Evolutionary conservation across 2,113 vertebrate genomes (phyloP).

Genomic region (Microcebus ravelobensis): DNA sequence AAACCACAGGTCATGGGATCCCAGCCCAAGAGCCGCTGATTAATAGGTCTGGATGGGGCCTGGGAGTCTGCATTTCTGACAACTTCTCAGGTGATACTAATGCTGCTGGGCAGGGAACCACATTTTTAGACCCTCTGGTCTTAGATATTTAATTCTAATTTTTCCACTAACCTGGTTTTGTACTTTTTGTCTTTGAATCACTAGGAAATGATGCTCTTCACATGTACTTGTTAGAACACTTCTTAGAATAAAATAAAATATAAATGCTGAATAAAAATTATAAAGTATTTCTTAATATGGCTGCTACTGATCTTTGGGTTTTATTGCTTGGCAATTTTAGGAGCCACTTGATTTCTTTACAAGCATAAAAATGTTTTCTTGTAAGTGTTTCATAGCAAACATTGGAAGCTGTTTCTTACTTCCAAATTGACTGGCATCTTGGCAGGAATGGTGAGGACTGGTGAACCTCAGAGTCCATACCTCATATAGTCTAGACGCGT

Average conservation of each 20-base stretch:
- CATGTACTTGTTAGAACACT: neutral
- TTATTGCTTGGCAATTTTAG: neutral
- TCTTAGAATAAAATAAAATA: neutral
- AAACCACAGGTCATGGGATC: neutral
- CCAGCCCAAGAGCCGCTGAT: neutral
- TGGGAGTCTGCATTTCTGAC: neutral
- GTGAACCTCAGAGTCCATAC: neutral
- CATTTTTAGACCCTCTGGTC: neutral
- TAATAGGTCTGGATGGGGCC: neutral
- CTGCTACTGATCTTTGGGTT: neutral
- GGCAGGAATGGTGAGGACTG: too few species aligned
- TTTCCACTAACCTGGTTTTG: neutral
- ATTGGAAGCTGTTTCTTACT: neutral
- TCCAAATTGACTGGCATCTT: neutral
- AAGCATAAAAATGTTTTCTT: neutral
- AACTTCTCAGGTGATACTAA: neutral
- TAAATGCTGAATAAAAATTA: neutral
- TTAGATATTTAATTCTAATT: neutral
- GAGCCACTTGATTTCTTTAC: neutral
- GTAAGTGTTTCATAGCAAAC: neutral
- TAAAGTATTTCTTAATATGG: too few species aligned
- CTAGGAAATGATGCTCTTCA: neutral
- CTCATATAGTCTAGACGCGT: neutral
- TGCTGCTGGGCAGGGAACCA: neutral
- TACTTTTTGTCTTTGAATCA: neutral